A percentile compares a stretch with the other conserved stretches of the same genome.
These are phyloP conservation scores for Campoplex capitator DNA, from an alignment of 2,888 invertebrate species.

Conservation along the genomic window DNA sequence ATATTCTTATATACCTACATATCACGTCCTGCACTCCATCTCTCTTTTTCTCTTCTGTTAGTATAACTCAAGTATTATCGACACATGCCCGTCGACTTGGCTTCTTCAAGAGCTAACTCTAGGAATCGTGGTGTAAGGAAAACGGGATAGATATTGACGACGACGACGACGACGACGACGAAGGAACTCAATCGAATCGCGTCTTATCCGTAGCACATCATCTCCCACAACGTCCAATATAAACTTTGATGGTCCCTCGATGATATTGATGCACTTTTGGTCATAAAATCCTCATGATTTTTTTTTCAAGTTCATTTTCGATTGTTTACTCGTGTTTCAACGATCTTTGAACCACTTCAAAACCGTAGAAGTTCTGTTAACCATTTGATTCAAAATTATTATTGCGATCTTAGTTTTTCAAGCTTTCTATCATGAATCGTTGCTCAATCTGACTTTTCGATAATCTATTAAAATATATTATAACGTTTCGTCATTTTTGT, in stretches of 20 bases:
- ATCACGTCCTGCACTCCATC: constrained; percentile 39
- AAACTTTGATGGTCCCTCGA: constrained; percentile 34
- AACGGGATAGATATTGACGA: constrained; percentile 62
- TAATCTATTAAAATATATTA: neutral
- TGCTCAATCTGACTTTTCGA: neutral
- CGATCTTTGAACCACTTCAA: neutral
- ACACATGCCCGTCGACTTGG: constrained; percentile 62
- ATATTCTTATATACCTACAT: constrained; percentile 30
- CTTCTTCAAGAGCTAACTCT: constrained; percentile 50
- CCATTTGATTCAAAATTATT: neutral
- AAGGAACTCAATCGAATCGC: constrained; percentile 51
- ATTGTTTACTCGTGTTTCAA: neutral
- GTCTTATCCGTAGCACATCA: constrained; percentile 52
- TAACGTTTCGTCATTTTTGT: too few relatives aligned
- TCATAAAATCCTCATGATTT: neutral
- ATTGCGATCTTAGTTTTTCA: neutral
- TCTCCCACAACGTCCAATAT: constrained; percentile 32
- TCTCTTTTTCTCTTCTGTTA: constrained; percentile 33
- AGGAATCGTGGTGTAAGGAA: constrained; percentile 48
- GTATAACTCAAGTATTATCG: constrained; percentile 66
- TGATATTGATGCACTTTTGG: constrained; percentile 39
- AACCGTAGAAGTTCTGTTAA: neutral
- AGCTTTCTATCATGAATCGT: neutral
- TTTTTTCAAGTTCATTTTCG: constrained; percentile 2
- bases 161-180: constrained; percentile 27